These are phyloP conservation scores for Lithobates pipiens DNA, from an alignment of 2,797 vertebrate species.

Conservation along the genomic window DNA sequence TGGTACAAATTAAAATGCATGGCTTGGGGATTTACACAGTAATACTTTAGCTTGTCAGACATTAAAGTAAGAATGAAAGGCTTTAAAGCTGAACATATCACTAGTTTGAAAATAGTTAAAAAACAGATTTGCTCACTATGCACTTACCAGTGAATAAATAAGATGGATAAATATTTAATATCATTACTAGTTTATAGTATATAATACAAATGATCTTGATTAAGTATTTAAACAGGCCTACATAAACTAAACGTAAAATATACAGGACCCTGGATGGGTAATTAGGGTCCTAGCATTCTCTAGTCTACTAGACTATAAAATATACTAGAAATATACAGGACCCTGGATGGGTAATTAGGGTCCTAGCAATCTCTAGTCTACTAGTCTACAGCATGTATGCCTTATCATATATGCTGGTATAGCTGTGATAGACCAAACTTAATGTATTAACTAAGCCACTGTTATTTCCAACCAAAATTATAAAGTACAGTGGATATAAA, in stretches of 20 bases:
- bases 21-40: conserved; percentile 35
- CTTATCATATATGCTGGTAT: too few species aligned
- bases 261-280: background rate
- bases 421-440: too few species aligned
- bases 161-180: background rate
- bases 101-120: background rate
- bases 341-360: too few species aligned
- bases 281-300: background rate
- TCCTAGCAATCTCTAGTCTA: too few species aligned
- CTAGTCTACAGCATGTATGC: too few species aligned
- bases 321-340: too few species aligned
- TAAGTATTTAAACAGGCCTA: background rate
- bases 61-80: conserved; percentile 25
- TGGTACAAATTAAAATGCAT: conserved; percentile 46
- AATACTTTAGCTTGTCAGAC: conserved; percentile 38
- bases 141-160: background rate
- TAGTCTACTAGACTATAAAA: too few species aligned
- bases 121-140: background rate
- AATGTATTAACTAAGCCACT: too few species aligned
- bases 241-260: background rate
- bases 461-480: too few species aligned
- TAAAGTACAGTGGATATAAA: too few species aligned
- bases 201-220: background rate
- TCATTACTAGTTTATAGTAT: background rate
- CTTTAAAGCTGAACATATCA: conserved; percentile 19